Evolutionary conservation across 2,797 vertebrate genomes (phyloP), one percentile per base, ranked within the genome.

Genomic region (Gadopsis bispinosus): DNA sequence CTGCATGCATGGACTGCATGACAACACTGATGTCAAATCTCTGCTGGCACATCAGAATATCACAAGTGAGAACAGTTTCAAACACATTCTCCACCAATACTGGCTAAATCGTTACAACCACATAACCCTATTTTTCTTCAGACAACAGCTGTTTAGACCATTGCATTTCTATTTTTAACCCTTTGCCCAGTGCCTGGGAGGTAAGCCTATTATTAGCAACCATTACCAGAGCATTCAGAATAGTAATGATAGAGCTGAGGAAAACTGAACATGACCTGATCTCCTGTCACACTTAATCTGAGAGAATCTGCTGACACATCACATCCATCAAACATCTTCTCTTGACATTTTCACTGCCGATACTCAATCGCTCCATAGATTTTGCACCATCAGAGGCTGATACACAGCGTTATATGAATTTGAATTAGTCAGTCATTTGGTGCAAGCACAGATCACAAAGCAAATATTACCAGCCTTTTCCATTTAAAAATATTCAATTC

Each of bases 131-230:
- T 53, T 33, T 41, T 12, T 56, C 73, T 31, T 45, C 61, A 35
- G 45, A 20, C 67, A 41, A 75, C 73, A 71, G 77, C 83, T 82
- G 81, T 31, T 70, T n/a, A 12, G 60, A 77, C n/a, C 17, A 61
- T 77, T 75, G 31, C 51, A 37, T 63, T 83, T 84, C 75, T 78
- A 76, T 90, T 87, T 87, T 82, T 81, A n/a, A 59, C 60, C 53
- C 43, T 59, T 41, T 73, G 68, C 35, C 54, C 37, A 1, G 9
- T 31, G 66, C 11, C 67, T 61, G 41, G 56, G 65, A 79, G 47
- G 60, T 73, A 45, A 12, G 47, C 9, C 75, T 80, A 90, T 79
- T 78, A 77, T 87, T 91, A 90, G 86, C 39, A 58, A 64, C 69
- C 47, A 59, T 87, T 69, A 81, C 73, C 73, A 55, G 53, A 75